Percentiles rank a stretch among this genome's conserved stretches.
These are phyloP conservation scores for Hafferia zeledoni DNA, from an alignment of 2,797 vertebrate species.

Conservation along the genomic window DNA sequence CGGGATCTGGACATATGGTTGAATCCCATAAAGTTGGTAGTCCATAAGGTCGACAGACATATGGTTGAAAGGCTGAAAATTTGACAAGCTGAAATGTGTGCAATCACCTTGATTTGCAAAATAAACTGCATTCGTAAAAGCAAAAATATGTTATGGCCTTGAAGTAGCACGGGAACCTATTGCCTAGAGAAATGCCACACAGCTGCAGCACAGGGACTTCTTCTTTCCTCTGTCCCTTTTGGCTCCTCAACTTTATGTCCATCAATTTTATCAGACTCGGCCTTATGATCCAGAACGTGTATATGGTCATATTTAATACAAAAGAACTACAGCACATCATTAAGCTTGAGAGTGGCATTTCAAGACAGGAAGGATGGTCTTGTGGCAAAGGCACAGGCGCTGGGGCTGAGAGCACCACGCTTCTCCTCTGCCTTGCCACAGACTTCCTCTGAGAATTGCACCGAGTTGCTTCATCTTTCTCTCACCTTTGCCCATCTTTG, in stretches of 20 bases:
- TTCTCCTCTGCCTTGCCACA: slow-evolving; percentile 1
- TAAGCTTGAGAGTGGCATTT: not conserved
- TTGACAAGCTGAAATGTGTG: slow-evolving; percentile 67
- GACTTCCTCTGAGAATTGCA: not conserved
- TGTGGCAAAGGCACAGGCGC: not conserved
- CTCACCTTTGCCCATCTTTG: not conserved
- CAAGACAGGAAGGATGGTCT: slow-evolving; percentile 2
- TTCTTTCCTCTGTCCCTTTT: slow-evolving; percentile 7
- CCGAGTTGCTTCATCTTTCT: slow-evolving; percentile 9
- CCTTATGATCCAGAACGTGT: slow-evolving; percentile 31
- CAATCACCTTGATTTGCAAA: slow-evolving; percentile 72
- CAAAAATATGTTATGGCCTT: slow-evolving; percentile 59
- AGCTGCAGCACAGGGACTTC: not conserved
- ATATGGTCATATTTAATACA: not conserved
- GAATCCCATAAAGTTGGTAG: slow-evolving; percentile 69
- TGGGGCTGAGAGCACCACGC: not conserved
- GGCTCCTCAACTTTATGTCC: not conserved
- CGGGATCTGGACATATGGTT: slow-evolving; percentile 69
- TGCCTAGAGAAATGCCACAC: slow-evolving; percentile 27
- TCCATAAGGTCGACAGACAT: slow-evolving; percentile 69
- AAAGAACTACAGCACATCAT: not conserved
- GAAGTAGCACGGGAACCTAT: slow-evolving; percentile 43
- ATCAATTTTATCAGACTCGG: slow-evolving; percentile 59
- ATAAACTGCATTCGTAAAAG: slow-evolving; percentile 57
- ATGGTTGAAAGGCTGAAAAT: slow-evolving; percentile 74